Evolutionary conservation across 2,888 invertebrate genomes (phyloP).

Genomic region (Heliconius charithonia): DNA sequence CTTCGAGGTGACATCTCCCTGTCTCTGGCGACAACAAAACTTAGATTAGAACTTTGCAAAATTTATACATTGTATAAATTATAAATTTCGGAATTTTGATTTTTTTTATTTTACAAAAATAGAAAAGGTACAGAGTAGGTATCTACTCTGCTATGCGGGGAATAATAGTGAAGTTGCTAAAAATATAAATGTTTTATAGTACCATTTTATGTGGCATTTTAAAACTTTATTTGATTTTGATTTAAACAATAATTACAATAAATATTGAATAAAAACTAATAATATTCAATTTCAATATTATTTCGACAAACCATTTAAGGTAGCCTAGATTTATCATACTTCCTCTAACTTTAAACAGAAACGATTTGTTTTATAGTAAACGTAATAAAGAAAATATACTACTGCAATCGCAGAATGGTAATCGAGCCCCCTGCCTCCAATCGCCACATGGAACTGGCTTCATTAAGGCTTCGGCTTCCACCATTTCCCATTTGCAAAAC

Average conservation of each 20-base stretch:
- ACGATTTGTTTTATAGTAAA: background rate
- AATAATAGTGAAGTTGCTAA: too few species aligned
- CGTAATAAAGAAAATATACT: background rate
- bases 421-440: slow-evolving; percentile 21
- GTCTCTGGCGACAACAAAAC: slow-evolving; percentile 85
- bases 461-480: slow-evolving; percentile 37
- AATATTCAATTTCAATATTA: background rate
- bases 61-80: background rate
- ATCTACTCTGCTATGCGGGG: too few species aligned
- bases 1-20: slow-evolving; percentile 85
- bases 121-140: too few species aligned
- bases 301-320: background rate
- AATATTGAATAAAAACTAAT: too few species aligned
- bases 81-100: background rate
- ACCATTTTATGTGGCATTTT: background rate
- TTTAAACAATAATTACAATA: too few species aligned
- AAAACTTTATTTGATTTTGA: too few species aligned
- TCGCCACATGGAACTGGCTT: slow-evolving; percentile 32
- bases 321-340: background rate
- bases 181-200: background rate
- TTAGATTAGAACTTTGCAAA: slow-evolving; percentile 73
- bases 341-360: background rate
- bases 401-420: slow-evolving; percentile 26
- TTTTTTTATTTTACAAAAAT: background rate
- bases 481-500: slow-evolving; percentile 35